Conservation (phyloP, 2,888 invertebrate species). For the Aphidius colemani region DNA sequence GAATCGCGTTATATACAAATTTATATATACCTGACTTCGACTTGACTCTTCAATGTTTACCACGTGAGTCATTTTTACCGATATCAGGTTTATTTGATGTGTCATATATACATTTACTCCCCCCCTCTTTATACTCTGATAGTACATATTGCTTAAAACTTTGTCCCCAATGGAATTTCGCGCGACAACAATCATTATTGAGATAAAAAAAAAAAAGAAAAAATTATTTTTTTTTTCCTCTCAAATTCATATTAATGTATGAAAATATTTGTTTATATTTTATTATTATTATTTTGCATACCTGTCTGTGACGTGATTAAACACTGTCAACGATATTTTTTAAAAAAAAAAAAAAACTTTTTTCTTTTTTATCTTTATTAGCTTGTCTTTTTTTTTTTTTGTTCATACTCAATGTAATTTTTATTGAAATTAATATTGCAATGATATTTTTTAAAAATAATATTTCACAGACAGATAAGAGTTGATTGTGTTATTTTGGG, state of each 20-base stretch:
- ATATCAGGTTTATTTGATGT: conserved; percentile 20
- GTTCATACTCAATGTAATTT: too few species aligned
- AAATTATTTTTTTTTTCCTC: neutral
- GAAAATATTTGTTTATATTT: too few species aligned
- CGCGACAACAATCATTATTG: conserved; percentile 17
- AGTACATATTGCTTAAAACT: conserved; percentile 9
- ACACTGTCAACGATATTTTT: too few species aligned
- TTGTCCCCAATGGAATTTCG: conserved; percentile 22
- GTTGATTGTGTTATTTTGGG: too few species aligned
- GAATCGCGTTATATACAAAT: neutral
- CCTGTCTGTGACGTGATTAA: too few species aligned
- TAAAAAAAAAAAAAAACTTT: too few species aligned
- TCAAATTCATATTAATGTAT: neutral
- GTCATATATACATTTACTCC: neutral
- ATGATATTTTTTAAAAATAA: too few species aligned
- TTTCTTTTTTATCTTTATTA: too few species aligned
- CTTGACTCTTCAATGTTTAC: conserved; percentile 9
- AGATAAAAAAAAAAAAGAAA: conserved; percentile 14
- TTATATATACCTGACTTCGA: conserved; percentile 4
- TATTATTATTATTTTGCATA: too few species aligned
- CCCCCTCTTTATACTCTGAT: neutral
- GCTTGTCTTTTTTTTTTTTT: too few species aligned
- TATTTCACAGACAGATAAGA: too few species aligned
- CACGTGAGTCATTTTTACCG: conserved; percentile 25
- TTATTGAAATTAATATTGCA: too few species aligned